phyloP scores from a whole-genome alignment of 2,113 vertebrate genomes.

The Macrotis lagotis region DNA sequence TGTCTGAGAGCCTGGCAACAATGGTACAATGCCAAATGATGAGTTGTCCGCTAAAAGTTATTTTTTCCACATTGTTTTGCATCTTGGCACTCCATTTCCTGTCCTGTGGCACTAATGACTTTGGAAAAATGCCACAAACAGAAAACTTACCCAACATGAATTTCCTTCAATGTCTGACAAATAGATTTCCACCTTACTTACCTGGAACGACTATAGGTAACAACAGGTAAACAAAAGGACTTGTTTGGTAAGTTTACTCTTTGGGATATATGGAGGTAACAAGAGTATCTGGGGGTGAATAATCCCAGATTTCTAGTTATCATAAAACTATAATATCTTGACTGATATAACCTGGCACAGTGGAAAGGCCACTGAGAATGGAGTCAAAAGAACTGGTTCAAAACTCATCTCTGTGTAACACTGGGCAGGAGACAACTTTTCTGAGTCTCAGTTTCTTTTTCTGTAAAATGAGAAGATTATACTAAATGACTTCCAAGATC shows the following conservation, averaged over 20 bases:
- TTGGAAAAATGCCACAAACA: background rate
- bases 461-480: background rate
- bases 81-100: conserved; percentile 8
- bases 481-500: background rate
- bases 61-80: conserved; percentile 4
- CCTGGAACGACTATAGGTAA: background rate
- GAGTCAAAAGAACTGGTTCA: background rate
- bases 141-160: background rate
- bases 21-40: background rate
- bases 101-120: conserved; percentile 2
- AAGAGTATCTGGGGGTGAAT: background rate
- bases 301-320: background rate
- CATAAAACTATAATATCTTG: background rate
- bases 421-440: background rate
- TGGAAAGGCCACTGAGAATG: background rate
- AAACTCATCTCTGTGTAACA: background rate
- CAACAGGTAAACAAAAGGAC: background rate
- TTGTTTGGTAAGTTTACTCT: background rate
- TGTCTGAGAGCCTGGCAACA: background rate
- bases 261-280: background rate
- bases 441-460: background rate
- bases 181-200: background rate
- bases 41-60: background rate
- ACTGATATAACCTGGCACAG: background rate
- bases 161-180: background rate